Evolutionary conservation across 1,140 invertebrate species (phyloP).

Genomic region (Grapholita molesta): DNA sequence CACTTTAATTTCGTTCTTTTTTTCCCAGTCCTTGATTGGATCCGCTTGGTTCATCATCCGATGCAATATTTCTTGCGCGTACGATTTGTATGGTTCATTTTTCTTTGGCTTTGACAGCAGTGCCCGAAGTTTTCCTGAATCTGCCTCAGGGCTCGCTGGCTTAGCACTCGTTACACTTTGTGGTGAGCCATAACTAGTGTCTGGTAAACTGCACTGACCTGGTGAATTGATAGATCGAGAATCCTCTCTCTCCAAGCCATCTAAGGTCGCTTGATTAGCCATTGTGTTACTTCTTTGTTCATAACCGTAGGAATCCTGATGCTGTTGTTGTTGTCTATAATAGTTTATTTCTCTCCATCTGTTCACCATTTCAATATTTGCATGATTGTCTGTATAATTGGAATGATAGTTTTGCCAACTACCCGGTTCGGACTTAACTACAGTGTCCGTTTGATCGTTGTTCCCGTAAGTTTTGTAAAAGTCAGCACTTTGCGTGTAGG

Average conservation of each 20-base stretch:
- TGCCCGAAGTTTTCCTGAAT: constrained; percentile 49
- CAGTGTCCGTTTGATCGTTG: constrained; percentile 28
- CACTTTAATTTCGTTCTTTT: constrained; percentile 43
- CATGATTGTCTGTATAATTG: constrained; percentile 38
- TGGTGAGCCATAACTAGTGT: constrained; percentile 57
- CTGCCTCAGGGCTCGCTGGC: constrained; percentile 38
- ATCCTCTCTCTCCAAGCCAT: constrained; percentile 42
- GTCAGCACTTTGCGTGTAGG: constrained; percentile 31
- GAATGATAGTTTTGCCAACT: constrained; percentile 50
- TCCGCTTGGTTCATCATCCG: constrained; percentile 39
- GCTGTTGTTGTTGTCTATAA: constrained; percentile 39
- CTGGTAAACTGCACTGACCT: constrained; percentile 50
- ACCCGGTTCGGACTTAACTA: constrained; percentile 54
- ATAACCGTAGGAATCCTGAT: constrained; percentile 41
- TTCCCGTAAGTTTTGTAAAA: constrained; percentile 30
- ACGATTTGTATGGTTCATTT: constrained; percentile 46
- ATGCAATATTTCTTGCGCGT: constrained; percentile 47
- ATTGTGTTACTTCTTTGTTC: constrained; percentile 34
- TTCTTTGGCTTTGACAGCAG: constrained; percentile 40
- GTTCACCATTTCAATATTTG: constrained; percentile 51
- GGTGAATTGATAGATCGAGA: constrained; percentile 49
- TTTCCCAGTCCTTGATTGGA: constrained; percentile 47
- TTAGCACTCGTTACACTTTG: constrained; percentile 50
- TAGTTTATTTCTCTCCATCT: constrained; percentile 59
- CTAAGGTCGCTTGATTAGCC: constrained; percentile 24